Evolutionary conservation across 1,140 invertebrate species (phyloP), one percentile per base, ranked within the genome.

Genomic region (Propsilocerus akamusi): DNA sequence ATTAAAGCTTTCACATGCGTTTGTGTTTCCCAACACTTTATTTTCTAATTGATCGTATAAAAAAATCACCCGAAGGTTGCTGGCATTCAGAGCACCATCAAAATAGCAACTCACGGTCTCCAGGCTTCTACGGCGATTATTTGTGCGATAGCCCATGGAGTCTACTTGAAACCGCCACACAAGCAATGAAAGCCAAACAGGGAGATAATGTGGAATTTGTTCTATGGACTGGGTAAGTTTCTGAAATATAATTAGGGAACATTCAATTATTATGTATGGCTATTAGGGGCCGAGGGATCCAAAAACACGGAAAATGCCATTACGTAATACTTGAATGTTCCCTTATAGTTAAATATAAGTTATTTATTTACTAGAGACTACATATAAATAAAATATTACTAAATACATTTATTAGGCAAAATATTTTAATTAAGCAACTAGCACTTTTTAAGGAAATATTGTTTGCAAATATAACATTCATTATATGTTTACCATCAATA

Each of bases 171-270:
- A 89, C 85, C 17, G 86, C 88, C 1, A 77, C 86, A 10, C 72
- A 73, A 57, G 78, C 82, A 47, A 93, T 94, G 89, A 76, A 76
- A 61, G 73, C 74, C 28, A 76, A 80, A 52, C 80, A 80, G 55
- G 77, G 80, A 6, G 79, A 88, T 58, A 81, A 86, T 57, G 84
- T 91, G 24, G 86, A 92, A 66, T 94, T 93, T 61, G 83, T 93
- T 12, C 66, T 94, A 6, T 94, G 89, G 89, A 93, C 90, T 17
- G 90, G 90, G 88, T 91, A 71, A 74, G 75, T 68, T n/a, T 53
- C 14, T 24, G 30, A 32, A 7, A 23, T 50, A 52, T 26, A 10
- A 25, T 17, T 28, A 28, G n/a, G 12, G 14, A 17, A 17, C 22
- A 17, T 12, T 12, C 23, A 48, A 25, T 48, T 25, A 22, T 12